A percentile compares a stretch with the other conserved stretches of the same genome.
phyloP scores from a whole-genome alignment of 2,888 invertebrate genomes.

The Deroplatys truncata region DNA sequence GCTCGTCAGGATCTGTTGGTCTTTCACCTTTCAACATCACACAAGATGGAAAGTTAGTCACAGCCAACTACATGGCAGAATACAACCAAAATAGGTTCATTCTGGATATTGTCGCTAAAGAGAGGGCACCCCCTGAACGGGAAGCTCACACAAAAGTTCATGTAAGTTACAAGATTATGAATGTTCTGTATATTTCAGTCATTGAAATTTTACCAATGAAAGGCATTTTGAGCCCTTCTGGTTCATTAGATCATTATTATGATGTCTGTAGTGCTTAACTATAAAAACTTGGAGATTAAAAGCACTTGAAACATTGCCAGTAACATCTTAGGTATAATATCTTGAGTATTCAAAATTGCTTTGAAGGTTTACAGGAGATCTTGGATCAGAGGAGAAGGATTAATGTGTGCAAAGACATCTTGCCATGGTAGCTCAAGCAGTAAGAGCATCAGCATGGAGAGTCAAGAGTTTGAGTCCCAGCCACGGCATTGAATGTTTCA shows the following conservation, averaged over 20 bases:
- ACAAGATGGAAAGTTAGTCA: constrained; percentile 65
- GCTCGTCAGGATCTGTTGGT: constrained; percentile 79
- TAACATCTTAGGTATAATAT: too few species aligned
- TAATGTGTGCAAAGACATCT: too few species aligned
- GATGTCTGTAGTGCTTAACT: background rate
- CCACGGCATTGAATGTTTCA: too few species aligned
- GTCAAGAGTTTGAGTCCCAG: too few species aligned
- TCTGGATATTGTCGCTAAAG: constrained; percentile 77
- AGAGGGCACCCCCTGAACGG: constrained; percentile 72
- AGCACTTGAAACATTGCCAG: too few species aligned
- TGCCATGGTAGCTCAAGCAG: too few species aligned
- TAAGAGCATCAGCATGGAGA: too few species aligned
- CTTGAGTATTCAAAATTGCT: too few species aligned
- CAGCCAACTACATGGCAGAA: constrained; percentile 79
- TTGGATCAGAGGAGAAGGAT: too few species aligned
- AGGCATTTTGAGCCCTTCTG: background rate
- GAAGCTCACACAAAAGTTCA: constrained; percentile 72
- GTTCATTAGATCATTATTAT: background rate
- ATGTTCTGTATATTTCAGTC: background rate
- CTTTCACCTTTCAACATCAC: constrained; percentile 83
- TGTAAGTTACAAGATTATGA: constrained; percentile 51
- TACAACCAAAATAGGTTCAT: constrained; percentile 86
- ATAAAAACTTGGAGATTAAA: too few species aligned
- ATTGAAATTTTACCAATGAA: background rate
- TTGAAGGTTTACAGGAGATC: too few species aligned